Evolutionary conservation across 1,140 invertebrate genomes (phyloP).

Genomic region (Orchesella cincta): DNA sequence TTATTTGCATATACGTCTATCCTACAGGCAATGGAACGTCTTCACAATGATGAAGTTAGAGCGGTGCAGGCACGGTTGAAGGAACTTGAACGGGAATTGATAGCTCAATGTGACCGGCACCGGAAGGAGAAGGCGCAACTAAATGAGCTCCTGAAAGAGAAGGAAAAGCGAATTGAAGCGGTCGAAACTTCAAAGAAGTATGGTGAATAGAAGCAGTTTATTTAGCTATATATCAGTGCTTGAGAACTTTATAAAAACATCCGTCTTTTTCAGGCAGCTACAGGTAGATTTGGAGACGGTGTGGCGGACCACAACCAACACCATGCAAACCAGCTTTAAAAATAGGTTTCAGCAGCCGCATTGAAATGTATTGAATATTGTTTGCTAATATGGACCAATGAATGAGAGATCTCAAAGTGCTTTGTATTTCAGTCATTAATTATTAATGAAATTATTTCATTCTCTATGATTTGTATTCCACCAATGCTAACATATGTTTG

Average conservation of each 20-base stretch:
- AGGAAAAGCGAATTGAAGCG: constrained; percentile 58
- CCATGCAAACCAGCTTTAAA: constrained; percentile 51
- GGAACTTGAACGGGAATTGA: constrained; percentile 35
- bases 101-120: constrained; percentile 48
- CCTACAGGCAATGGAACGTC: constrained; percentile 40
- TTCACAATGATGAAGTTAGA: constrained; percentile 42
- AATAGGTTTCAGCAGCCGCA: too few relatives aligned
- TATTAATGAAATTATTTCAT: not conserved
- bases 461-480: not conserved
- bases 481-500: not conserved
- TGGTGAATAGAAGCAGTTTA: not conserved
- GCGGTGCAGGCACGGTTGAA: not conserved
- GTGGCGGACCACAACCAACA: constrained; percentile 55
- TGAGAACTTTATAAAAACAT: too few relatives aligned
- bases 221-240: constrained; percentile 16
- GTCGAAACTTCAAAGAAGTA: constrained; percentile 56
- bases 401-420: too few relatives aligned
- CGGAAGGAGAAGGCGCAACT: constrained; percentile 59
- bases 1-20: not conserved
- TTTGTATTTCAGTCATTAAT: not conserved
- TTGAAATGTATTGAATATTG: too few relatives aligned
- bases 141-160: constrained; percentile 58
- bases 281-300: constrained; percentile 57
- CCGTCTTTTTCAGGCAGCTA: constrained; percentile 50
- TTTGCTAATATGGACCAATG: too few relatives aligned